Evolutionary conservation across 2,797 vertebrate species (phyloP).

Genomic region (Esox lucius): DNA sequence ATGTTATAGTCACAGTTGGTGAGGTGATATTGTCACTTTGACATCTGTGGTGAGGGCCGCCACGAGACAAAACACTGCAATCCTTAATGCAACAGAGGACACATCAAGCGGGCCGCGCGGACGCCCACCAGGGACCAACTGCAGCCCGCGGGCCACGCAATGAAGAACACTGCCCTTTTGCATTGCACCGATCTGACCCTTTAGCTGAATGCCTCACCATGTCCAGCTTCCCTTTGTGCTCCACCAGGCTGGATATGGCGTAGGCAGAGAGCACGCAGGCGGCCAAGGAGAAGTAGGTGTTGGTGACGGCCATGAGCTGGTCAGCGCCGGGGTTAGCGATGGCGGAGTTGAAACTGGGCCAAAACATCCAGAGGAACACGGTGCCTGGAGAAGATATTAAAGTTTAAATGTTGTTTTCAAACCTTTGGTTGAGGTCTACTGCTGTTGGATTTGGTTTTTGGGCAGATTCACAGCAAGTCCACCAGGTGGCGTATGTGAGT

Average conservation of each 20-base stretch:
- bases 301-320: constrained; percentile 82
- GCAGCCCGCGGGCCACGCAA: too few species aligned
- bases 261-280: constrained; percentile 84
- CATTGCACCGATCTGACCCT: not conserved
- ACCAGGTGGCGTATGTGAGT: constrained; percentile 48
- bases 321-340: constrained; percentile 56
- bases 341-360: constrained; percentile 97
- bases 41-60: too few species aligned
- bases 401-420: not conserved
- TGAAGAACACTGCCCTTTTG: too few species aligned
- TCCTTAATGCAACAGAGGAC: too few species aligned
- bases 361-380: constrained; percentile 95
- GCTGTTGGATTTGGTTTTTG: too few species aligned
- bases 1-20: not conserved
- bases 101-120: too few species aligned
- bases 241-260: constrained; percentile 87
- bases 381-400: constrained; percentile 75
- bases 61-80: too few species aligned
- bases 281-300: constrained; percentile 92
- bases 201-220: constrained; percentile 80
- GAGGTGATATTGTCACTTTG: too few species aligned
- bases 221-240: constrained; percentile 86
- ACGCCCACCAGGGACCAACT: too few species aligned
- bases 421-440: too few species aligned
- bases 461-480: constrained; percentile 24